A percentile compares a stretch with the other conserved stretches of the same genome.
Evolutionary conservation across 1,140 invertebrate species (phyloP).

Genomic region (Cephus cinctus): DNA sequence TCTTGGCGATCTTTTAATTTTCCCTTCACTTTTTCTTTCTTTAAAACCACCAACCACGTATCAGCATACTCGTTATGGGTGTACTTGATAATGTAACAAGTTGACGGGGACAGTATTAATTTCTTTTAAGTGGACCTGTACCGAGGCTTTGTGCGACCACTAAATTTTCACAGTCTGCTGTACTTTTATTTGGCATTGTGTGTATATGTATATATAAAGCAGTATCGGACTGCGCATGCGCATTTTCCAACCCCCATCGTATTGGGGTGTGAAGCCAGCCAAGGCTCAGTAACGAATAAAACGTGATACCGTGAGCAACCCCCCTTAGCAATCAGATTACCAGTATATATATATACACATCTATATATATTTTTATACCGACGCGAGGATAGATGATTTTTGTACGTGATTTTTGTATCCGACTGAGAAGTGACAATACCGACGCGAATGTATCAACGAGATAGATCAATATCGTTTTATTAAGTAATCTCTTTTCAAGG

Average conservation of each 20-base stretch:
- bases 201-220: no score
- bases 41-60: no score
- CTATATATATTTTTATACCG: slow-evolving; percentile 37
- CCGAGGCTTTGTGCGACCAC: no score
- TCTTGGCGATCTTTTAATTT: no score
- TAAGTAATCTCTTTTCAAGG: slow-evolving; percentile 19
- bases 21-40: no score
- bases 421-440: neutral
- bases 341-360: slow-evolving; percentile 9
- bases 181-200: no score
- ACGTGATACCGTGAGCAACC: slow-evolving; percentile 31
- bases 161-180: no score
- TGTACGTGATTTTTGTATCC: slow-evolving; percentile 8
- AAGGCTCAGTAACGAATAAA: slow-evolving; percentile 34
- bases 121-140: no score
- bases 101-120: no score
- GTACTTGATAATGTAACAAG: no score
- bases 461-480: slow-evolving; percentile 13
- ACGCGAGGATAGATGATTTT: slow-evolving; percentile 18
- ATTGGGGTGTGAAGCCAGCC: slow-evolving; percentile 29
- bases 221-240: slow-evolving; percentile 30
- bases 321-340: slow-evolving; percentile 16
- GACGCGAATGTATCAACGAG: slow-evolving; percentile 6
- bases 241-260: slow-evolving; percentile 13
- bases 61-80: no score